phyloP scores from a whole-genome alignment of 2,113 vertebrate species.

The Sterna hirundo region DNA sequence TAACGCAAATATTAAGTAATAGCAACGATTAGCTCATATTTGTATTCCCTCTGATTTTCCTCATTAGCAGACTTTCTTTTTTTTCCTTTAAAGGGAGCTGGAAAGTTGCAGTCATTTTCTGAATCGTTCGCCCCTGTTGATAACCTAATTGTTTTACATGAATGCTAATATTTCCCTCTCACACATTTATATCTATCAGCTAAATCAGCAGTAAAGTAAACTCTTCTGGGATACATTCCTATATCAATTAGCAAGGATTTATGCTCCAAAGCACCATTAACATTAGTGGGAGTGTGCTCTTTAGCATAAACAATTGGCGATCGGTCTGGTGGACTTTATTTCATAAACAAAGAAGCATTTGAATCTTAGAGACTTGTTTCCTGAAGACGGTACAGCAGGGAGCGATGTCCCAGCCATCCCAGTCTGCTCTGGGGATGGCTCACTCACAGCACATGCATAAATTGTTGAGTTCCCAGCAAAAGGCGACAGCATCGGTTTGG shows the following conservation, averaged over 20 bases:
- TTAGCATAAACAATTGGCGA: conserved; percentile 48
- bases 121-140: conserved; percentile 59
- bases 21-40: neutral
- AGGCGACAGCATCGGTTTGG: neutral
- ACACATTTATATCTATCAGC: conserved; percentile 61
- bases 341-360: conserved; percentile 35
- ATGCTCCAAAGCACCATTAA: conserved; percentile 63
- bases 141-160: conserved; percentile 64
- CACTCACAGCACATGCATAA: neutral
- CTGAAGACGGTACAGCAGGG: neutral
- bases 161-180: conserved; percentile 61
- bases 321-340: conserved; percentile 55
- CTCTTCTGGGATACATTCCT: conserved; percentile 59
- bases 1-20: neutral
- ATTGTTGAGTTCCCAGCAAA: neutral
- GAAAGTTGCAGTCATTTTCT: conserved; percentile 56
- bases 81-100: neutral
- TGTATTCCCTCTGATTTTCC: conserved; percentile 50
- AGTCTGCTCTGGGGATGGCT: neutral
- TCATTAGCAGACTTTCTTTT: conserved; percentile 4
- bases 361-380: neutral
- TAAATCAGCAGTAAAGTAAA: conserved; percentile 65
- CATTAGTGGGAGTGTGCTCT: conserved; percentile 55
- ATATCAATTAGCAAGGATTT: conserved; percentile 66
- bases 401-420: neutral